Conservation (phyloP, 2,113 vertebrate species). For the Scomber japonicus region DNA sequence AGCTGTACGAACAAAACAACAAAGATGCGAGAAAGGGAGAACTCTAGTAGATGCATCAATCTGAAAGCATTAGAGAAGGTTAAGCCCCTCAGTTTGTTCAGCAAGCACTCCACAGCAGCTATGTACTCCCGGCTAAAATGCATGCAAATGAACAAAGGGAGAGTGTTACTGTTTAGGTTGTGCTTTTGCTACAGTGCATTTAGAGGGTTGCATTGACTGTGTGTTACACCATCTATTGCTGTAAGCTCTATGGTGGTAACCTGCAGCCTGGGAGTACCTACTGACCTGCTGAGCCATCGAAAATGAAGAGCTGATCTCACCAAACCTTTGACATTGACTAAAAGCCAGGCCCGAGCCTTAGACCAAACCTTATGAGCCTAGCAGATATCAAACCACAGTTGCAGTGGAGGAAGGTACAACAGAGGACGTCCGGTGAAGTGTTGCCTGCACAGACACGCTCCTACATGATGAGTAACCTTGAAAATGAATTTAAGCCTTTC, state of each 20-base stretch:
- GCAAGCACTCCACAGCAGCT: slow-evolving; percentile 39
- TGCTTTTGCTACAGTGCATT: slow-evolving; percentile 3
- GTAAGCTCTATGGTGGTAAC: slow-evolving; percentile 26
- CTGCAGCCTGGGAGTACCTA: slow-evolving; percentile 18
- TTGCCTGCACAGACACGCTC: slow-evolving; percentile 18
- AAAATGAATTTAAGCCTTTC: slow-evolving; percentile 55
- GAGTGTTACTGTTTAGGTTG: neutral
- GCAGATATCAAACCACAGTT: slow-evolving; percentile 25
- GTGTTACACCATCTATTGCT: slow-evolving; percentile 11
- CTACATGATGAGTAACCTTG: slow-evolving; percentile 68
- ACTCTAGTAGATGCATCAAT: slow-evolving; percentile 75
- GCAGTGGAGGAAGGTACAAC: neutral
- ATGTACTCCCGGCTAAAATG: slow-evolving; percentile 32
- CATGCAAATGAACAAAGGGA: slow-evolving; percentile 40
- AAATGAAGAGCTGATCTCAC: slow-evolving; percentile 57
- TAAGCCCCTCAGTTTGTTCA: slow-evolving; percentile 67
- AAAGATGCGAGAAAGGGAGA: slow-evolving; percentile 43
- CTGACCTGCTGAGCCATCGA: slow-evolving; percentile 67
- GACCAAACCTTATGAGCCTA: slow-evolving; percentile 14
- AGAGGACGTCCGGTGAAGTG: neutral
- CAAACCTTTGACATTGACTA: slow-evolving; percentile 58
- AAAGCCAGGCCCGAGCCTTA: slow-evolving; percentile 25
- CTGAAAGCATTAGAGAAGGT: slow-evolving; percentile 69
- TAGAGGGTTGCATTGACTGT: neutral
- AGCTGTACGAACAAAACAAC: slow-evolving; percentile 66